These are phyloP conservation scores for Lathronympha strigana DNA, from an alignment of 2,888 invertebrate genomes.

Conservation along the genomic window DNA sequence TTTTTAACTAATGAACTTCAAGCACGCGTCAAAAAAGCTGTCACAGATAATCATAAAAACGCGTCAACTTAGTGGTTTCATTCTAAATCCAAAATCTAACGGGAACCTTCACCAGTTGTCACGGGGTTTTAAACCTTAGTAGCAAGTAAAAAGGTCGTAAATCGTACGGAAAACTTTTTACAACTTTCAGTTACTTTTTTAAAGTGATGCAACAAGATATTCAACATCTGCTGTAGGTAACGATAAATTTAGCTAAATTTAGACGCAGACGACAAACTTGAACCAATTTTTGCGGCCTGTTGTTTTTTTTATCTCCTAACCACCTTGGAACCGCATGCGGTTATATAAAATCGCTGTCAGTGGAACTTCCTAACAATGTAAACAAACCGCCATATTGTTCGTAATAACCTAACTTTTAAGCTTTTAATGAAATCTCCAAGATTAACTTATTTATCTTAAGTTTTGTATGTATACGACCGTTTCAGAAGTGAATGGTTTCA, in stretches of 20 bases:
- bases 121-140: not conserved
- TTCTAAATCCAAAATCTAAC: constrained; percentile 25
- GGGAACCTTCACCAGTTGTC: not conserved
- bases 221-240: constrained; percentile 46
- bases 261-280: constrained; percentile 30
- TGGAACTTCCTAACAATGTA: too few relatives aligned
- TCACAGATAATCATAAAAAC: constrained; percentile 22
- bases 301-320: not conserved
- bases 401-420: too few relatives aligned
- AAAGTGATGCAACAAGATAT: constrained; percentile 42
- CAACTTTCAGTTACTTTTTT: constrained; percentile 1
- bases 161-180: not conserved
- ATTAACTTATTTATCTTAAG: too few relatives aligned
- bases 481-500: too few relatives aligned
- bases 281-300: constrained; percentile 43
- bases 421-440: too few relatives aligned
- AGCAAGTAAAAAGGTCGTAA: not conserved
- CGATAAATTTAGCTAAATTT: constrained; percentile 40
- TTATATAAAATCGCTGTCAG: too few relatives aligned
- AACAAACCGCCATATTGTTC: too few relatives aligned
- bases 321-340: constrained; percentile 1
- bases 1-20: not conserved
- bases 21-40: not conserved
- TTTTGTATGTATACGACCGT: too few relatives aligned
- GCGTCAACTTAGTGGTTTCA: not conserved